These are phyloP conservation scores for Pseudopodoces humilis DNA, from an alignment of 2,113 vertebrate genomes.

Conservation along the genomic window DNA sequence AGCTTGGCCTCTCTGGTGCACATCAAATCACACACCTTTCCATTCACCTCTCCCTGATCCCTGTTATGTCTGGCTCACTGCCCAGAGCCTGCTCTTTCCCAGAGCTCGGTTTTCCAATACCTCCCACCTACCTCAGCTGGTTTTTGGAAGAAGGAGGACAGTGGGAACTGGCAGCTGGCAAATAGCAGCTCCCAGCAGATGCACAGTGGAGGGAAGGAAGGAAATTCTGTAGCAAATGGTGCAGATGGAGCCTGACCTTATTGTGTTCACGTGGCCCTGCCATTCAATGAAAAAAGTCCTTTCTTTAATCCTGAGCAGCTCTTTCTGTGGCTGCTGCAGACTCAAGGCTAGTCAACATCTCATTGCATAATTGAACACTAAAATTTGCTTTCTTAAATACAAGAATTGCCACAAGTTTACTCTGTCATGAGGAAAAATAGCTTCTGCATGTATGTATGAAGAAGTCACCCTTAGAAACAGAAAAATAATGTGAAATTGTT, in stretches of 20 bases:
- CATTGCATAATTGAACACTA: background rate
- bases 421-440: background rate
- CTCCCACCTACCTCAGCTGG: background rate
- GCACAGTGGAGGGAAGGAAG: conserved; percentile 9
- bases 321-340: background rate
- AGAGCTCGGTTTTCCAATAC: background rate
- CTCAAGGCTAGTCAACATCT: background rate
- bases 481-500: background rate
- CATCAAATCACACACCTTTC: background rate
- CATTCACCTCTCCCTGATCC: conserved; percentile 29
- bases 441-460: background rate
- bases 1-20: background rate
- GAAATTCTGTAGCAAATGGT: conserved; percentile 39
- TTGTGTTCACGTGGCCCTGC: conserved; percentile 27
- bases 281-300: background rate
- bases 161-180: conserved; percentile 31
- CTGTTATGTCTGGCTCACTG: background rate
- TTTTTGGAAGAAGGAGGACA: background rate
- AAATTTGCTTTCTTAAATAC: background rate
- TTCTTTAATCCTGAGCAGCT: background rate
- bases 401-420: background rate
- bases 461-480: background rate
- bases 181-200: conserved; percentile 38
- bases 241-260: conserved; percentile 57
- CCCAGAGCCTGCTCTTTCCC: conserved; percentile 27